Evolutionary conservation across 1,140 invertebrate genomes (phyloP).

Genomic region (Procambarus virginalis): DNA sequence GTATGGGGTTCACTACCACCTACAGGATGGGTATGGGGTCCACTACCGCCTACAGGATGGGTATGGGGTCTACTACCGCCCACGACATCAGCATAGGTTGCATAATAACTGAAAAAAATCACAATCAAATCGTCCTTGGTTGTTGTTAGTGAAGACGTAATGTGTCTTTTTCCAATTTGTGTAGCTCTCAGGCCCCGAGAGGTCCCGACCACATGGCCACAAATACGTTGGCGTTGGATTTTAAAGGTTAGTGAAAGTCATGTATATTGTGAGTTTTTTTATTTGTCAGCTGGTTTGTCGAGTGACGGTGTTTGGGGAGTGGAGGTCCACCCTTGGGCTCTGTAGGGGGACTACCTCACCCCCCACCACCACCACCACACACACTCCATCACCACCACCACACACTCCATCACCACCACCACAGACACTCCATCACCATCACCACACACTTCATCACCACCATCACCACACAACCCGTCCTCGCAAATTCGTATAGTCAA

Average conservation of each 20-base stretch:
- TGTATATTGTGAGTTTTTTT: neutral
- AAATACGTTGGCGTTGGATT: neutral
- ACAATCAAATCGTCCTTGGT: no score
- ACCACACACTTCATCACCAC: neutral
- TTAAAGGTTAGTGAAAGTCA: neutral
- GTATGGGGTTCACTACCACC: no score
- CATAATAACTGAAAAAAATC: no score
- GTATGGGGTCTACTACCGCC: no score
- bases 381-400: constrained; percentile 1
- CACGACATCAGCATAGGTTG: no score
- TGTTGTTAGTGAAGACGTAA: no score
- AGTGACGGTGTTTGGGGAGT: neutral
- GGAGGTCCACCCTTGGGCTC: constrained; percentile 22
- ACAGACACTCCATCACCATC: neutral
- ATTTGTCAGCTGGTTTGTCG: neutral
- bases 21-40: no score
- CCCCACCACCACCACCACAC: neutral
- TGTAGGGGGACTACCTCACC: neutral
- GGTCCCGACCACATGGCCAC: neutral
- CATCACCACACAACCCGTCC: no score
- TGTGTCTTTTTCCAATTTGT: neutral
- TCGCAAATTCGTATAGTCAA: no score
- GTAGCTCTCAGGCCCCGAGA: neutral
- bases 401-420: neutral
- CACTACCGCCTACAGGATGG: no score